Percentiles rank a stretch among this genome's conserved stretches.
phyloP scores from a whole-genome alignment of 2,113 vertebrate genomes.

The Thunnus maccoyii region DNA sequence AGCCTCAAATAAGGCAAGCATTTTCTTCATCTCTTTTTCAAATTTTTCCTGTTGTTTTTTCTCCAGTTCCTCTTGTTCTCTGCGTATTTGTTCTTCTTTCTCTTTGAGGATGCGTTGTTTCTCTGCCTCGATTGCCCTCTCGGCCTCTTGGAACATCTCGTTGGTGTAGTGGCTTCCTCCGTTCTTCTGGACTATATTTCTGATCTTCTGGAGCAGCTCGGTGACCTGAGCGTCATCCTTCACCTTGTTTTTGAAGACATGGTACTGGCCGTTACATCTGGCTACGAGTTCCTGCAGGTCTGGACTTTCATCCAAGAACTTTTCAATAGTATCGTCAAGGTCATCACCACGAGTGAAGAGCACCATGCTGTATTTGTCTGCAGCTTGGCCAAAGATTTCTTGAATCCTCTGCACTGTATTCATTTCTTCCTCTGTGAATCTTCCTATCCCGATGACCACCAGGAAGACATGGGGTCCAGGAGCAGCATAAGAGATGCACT shows the following conservation, averaged over 20 bases:
- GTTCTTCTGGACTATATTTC: neutral
- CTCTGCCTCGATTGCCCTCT: neutral
- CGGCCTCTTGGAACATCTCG: conserved; percentile 5
- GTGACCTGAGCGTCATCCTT: neutral
- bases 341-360: conserved; percentile 9
- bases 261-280: conserved; percentile 17
- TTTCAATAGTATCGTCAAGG: neutral
- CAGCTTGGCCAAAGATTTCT: conserved; percentile 3
- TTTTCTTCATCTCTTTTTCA: neutral
- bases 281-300: neutral
- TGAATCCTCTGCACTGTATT: conserved; percentile 22
- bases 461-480: conserved; percentile 26
- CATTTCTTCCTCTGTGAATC: conserved; percentile 14
- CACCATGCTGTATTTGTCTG: conserved; percentile 30
- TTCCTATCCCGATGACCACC: neutral
- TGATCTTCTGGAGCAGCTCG: neutral
- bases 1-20: neutral
- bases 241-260: conserved; percentile 13
- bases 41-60: neutral
- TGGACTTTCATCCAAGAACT: neutral
- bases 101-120: neutral
- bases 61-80: rapidly evolving
- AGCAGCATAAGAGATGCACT: conserved; percentile 5
- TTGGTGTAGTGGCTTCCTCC: conserved; percentile 3
- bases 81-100: neutral